A percentile compares a stretch with the other conserved stretches of the same genome.
Conservation (phyloP, 2,113 vertebrate genomes). For the Stigmatopora nigra region DNA sequence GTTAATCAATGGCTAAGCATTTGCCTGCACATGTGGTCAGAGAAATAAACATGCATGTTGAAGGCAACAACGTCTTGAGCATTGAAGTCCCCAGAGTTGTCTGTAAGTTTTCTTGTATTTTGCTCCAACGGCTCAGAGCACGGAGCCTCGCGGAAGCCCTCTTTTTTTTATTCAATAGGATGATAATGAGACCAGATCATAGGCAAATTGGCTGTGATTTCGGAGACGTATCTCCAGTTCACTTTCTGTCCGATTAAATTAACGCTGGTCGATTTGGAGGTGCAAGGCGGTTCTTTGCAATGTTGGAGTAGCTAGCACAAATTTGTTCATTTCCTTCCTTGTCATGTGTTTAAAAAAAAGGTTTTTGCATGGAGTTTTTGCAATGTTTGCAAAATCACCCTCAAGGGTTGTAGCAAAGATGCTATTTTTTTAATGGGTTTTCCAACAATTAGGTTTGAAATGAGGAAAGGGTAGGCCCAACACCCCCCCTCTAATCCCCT, state of each 20-base stretch:
- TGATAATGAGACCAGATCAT: slow-evolving; percentile 11
- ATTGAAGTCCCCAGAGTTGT: not conserved
- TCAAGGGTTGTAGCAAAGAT: no score
- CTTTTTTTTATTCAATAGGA: slow-evolving; percentile 8
- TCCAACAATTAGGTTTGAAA: no score
- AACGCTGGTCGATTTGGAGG: not conserved
- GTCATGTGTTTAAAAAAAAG: no score
- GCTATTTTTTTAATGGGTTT: no score
- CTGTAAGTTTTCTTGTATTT: not conserved
- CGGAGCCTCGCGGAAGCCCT: slow-evolving; percentile 1
- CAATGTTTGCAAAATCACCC: not conserved
- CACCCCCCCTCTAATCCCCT: not conserved
- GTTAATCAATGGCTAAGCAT: no score
- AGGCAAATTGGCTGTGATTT: slow-evolving; percentile 10
- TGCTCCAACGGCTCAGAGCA: not conserved
- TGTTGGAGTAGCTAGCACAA: not conserved
- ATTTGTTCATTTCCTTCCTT: no score
- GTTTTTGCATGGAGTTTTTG: not conserved
- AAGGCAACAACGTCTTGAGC: not conserved
- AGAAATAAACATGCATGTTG: not conserved
- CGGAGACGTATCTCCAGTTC: slow-evolving; percentile 7
- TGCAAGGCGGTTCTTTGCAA: not conserved
- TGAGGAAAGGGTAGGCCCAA: not conserved
- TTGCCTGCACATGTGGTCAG: no score
- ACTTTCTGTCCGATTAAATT: not conserved